Evolutionary conservation across 2,888 invertebrate genomes (phyloP).

Genomic region (Eristalis arbustorum): DNA sequence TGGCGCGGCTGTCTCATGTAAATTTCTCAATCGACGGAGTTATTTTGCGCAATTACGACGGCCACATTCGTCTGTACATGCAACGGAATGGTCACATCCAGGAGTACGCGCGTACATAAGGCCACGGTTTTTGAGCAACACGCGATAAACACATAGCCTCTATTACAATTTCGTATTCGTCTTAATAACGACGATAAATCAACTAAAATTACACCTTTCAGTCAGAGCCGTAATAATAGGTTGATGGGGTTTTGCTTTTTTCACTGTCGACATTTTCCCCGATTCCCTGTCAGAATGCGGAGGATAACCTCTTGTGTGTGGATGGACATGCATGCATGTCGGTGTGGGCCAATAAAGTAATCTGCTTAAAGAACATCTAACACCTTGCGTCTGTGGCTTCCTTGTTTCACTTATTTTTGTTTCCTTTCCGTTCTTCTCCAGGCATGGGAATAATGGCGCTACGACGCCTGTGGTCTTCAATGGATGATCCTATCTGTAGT

Average conservation of each 20-base stretch:
- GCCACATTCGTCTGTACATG: constrained; percentile 19
- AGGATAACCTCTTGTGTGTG: not conserved
- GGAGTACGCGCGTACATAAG: not conserved
- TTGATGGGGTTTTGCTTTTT: constrained; percentile 45
- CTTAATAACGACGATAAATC: constrained; percentile 79
- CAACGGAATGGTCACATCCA: constrained; percentile 10
- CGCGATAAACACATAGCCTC: constrained; percentile 56
- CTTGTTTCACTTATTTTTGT: not conserved
- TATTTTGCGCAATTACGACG: constrained; percentile 50
- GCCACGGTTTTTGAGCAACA: constrained; percentile 21
- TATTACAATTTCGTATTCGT: constrained; percentile 72
- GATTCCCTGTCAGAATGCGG: constrained; percentile 4
- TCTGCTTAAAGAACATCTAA: constrained; percentile 36
- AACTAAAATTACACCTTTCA: constrained; percentile 79
- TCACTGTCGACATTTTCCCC: constrained; percentile 36
- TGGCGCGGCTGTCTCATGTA: constrained; percentile 35
- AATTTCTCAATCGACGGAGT: constrained; percentile 59
- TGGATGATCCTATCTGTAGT: constrained; percentile 49
- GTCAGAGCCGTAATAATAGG: constrained; percentile 72
- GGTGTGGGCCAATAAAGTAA: constrained; percentile 36
- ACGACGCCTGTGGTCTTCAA: constrained; percentile 63
- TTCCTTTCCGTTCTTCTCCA: not conserved
- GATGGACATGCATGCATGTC: not conserved
- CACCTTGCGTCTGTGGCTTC: constrained; percentile 44
- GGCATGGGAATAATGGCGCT: constrained; percentile 64